Base-by-base conservation (phyloP, 2,888 invertebrate species). In the Tenthredo distinguenda region DNA sequence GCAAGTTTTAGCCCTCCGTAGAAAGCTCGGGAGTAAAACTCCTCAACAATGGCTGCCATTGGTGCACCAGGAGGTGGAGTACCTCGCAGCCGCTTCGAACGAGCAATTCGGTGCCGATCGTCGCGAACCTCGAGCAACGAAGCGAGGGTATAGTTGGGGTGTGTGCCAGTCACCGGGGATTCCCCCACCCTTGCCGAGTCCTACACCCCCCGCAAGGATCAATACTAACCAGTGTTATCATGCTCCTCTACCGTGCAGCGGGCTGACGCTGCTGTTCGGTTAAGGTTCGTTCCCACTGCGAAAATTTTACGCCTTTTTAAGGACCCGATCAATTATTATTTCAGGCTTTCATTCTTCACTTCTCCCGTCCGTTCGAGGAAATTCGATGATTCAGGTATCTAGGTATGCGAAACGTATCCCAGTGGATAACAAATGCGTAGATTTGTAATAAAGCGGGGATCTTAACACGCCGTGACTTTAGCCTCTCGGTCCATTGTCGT, bases 211-310 rank as follows among this genome's bases (percentile, higher is more conserved):
- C 91, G 88, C 89, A 87, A 91, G 91, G 92, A 93, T 93, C 93
- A 92, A 93, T 93, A 93, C 91, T 88, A 90, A 90, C 90, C 91
- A 88, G 90, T 90, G 91, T 93, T 93, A 92, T 93, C 93, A 91
- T 92, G 90, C 91, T 71, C 71, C 91, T 91, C 92, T 92, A 92
- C 91, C 90, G 88, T 88, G 87, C 87, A 85, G 84, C 83, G 65
- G 1, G 68, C 65, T 71, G 83, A 83, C 83, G 83, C 71, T 83
- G 68, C 83, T 83, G n/a, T 83, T 83, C 83, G 68, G 21, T 83
- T 43, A 83, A 81, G 62, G 81, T 37, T 71, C 62, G 62, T 81
- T 62, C 34, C 65, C 37, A 62, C 21, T 81, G 62, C 40, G 50
- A 77, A 77, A 40, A 81, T 58, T 65, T 81, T 58, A 68, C 68